Conservation (phyloP, 1,140 invertebrate genomes). For the Hesperophylax magnus region DNA sequence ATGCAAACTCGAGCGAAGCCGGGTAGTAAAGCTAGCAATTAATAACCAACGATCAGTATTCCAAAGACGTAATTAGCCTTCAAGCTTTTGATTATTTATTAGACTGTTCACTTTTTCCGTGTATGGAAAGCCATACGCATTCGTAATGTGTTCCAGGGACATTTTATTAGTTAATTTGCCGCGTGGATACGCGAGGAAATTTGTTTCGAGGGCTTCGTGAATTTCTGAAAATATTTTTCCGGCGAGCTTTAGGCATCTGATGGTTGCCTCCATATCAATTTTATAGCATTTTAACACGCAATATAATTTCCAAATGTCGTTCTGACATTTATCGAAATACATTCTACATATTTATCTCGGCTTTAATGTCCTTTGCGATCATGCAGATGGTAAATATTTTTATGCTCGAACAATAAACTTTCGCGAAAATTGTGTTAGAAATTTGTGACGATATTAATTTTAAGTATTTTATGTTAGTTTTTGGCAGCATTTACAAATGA, state of each 20-base stretch:
- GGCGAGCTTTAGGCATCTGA: neutral
- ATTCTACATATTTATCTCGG: constrained; percentile 5
- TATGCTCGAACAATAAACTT: neutral
- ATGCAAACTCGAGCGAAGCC: neutral
- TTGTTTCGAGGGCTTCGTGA: constrained; percentile 6
- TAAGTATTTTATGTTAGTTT: neutral
- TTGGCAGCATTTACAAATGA: neutral
- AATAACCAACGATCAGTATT: neutral
- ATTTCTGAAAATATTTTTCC: constrained; percentile 14
- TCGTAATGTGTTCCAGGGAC: neutral
- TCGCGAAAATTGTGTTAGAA: neutral
- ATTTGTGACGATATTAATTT: neutral
- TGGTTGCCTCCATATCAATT: constrained; percentile 16
- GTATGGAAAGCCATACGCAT: neutral
- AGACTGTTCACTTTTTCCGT: neutral
- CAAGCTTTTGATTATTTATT: neutral
- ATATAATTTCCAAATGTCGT: constrained; percentile 25
- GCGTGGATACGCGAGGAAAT: constrained; percentile 32
- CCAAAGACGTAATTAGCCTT: neutral
- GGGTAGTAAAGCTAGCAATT: neutral
- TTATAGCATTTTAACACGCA: constrained; percentile 34
- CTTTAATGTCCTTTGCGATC: constrained; percentile 4
- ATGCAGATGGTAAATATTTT: neutral
- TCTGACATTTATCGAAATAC: constrained; percentile 28
- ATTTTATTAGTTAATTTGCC: constrained; percentile 45